These are phyloP conservation scores for Ptychodera flava DNA, from an alignment of 35 echinoderm and acorn worm species.

Conservation along the genomic window DNA sequence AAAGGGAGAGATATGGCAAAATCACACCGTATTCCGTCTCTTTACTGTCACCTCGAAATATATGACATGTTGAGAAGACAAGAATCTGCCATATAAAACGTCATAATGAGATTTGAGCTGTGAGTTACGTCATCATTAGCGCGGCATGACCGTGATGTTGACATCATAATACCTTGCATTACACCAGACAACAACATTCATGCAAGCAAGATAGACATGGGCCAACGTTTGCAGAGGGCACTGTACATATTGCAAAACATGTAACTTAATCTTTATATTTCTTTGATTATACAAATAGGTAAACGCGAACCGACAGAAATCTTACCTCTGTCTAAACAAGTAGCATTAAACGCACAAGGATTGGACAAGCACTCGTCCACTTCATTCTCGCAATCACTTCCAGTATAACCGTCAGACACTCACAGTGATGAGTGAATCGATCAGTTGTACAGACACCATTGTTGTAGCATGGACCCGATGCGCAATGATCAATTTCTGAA, in stretches of 20 bases:
- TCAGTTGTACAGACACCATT: conserved; percentile 6
- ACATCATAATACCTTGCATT: too few species aligned
- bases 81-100: too few species aligned
- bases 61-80: too few species aligned
- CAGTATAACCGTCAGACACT: conserved; percentile 14
- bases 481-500: conserved; percentile 16
- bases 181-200: too few species aligned
- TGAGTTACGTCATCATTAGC: too few species aligned
- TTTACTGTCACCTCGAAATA: too few species aligned
- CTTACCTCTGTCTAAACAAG: conserved; percentile 12
- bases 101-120: too few species aligned
- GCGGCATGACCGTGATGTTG: too few species aligned
- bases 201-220: neutral
- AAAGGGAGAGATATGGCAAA: too few species aligned
- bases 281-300: neutral
- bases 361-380: conserved; percentile 43
- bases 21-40: too few species aligned
- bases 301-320: neutral
- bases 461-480: conserved; percentile 12
- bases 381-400: conserved; percentile 32
- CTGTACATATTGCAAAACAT: neutral
- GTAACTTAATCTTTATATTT: neutral
- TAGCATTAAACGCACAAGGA: conserved; percentile 14
- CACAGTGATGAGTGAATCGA: neutral
- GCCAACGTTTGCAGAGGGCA: neutral